These are phyloP conservation scores for Ceratitis capitata DNA, from an alignment of 1,140 invertebrate species.

Conservation along the genomic window DNA sequence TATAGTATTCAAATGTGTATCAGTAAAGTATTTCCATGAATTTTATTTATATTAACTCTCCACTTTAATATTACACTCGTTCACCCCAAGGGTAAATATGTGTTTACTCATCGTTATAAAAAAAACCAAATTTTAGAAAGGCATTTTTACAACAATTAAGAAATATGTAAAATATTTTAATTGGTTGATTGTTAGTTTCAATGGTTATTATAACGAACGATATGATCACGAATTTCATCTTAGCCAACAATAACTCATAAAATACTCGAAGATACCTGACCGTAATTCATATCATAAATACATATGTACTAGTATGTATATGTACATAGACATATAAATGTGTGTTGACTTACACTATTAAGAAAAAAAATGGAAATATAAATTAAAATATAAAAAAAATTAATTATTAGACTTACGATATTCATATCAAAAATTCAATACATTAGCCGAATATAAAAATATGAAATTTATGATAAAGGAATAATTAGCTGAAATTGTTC, in stretches of 20 bases:
- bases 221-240: not conserved
- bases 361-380: no score
- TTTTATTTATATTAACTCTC: not conserved
- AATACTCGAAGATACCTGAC: not conserved
- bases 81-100: not conserved
- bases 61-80: not conserved
- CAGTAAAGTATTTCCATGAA: not conserved
- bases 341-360: no score
- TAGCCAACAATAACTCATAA: not conserved
- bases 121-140: not conserved
- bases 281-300: no score
- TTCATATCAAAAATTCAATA: no score
- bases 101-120: not conserved
- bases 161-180: not conserved
- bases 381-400: no score
- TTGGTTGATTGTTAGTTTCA: not conserved
- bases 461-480: no score
- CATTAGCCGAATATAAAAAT: no score
- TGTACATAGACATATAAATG: no score
- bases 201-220: not conserved
- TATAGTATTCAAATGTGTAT: not conserved
- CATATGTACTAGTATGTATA: no score
- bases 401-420: no score
- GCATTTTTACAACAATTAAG: not conserved
- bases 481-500: no score